These are phyloP conservation scores for Intellagama lesueurii DNA, from an alignment of 2,797 vertebrate species.

Conservation along the genomic window DNA sequence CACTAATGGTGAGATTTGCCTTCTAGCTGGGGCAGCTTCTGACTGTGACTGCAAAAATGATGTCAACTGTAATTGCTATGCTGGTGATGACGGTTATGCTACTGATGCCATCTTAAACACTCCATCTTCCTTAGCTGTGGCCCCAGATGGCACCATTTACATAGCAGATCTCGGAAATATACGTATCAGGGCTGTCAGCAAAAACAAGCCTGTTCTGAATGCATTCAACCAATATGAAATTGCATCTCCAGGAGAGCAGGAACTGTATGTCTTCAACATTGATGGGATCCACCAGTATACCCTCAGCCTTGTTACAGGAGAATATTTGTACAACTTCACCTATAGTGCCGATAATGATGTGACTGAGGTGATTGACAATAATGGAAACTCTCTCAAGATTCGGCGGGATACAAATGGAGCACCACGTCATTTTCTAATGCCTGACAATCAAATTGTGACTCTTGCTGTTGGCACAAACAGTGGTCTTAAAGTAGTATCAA, in stretches of 20 bases:
- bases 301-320: conserved; percentile 94
- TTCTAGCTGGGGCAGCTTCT: conserved; percentile 94
- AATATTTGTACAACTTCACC: conserved; percentile 96
- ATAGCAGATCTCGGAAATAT: conserved; percentile 98
- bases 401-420: conserved; percentile 89
- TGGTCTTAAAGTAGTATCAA: conserved; percentile 91
- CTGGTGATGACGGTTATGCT: conserved; percentile 97
- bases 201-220: conserved; percentile 90
- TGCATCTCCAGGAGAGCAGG: conserved; percentile 94
- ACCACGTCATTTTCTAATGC: conserved; percentile 92
- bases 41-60: conserved; percentile 99
- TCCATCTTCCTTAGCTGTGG: conserved; percentile 94
- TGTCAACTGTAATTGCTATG: conserved; percentile 98
- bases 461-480: conserved; percentile 91
- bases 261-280: conserved; percentile 94
- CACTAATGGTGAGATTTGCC: conserved; percentile 96
- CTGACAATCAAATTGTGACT: conserved; percentile 95
- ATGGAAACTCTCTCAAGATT: conserved; percentile 93
- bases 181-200: conserved; percentile 93
- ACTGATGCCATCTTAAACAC: conserved; percentile 96
- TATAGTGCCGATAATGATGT: conserved; percentile 91
- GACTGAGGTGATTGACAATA: conserved; percentile 90
- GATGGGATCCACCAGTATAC: conserved; percentile 96
- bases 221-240: conserved; percentile 92
- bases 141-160: conserved; percentile 95